Conservation (phyloP, 2,888 invertebrate species). For the Orchesella flavescens region DNA sequence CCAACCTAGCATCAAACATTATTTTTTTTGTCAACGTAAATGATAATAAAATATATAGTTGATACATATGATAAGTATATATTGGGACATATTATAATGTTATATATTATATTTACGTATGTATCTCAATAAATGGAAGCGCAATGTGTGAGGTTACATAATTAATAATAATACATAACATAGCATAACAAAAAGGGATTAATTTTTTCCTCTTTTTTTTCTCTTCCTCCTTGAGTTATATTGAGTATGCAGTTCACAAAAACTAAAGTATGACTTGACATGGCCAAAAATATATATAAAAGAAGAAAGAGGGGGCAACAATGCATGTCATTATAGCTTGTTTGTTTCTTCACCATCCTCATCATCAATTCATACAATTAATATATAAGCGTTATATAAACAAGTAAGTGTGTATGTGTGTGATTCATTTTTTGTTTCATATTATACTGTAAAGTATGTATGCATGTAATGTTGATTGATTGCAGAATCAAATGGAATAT, state of each 20-base stretch:
- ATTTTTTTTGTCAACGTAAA: constrained; percentile 53
- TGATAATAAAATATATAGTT: constrained; percentile 45
- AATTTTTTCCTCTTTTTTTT: no score
- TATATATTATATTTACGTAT: constrained; percentile 36
- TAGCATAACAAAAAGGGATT: no score
- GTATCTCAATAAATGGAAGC: constrained; percentile 63
- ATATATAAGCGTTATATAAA: constrained; percentile 59
- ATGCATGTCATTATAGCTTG: constrained; percentile 18
- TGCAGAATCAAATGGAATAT: constrained; percentile 60
- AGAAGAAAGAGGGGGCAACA: constrained; percentile 33
- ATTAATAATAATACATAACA: not conserved
- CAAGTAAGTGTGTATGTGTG: constrained; percentile 24
- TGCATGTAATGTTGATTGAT: constrained; percentile 20
- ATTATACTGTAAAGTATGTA: constrained; percentile 12
- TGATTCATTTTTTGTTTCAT: not conserved
- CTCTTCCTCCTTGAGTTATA: not conserved
- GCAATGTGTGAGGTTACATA: constrained; percentile 49
- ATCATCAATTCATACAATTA: constrained; percentile 10
- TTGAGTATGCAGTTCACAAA: constrained; percentile 41
- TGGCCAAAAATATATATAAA: constrained; percentile 43
- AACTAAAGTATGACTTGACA: not conserved
- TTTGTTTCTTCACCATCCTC: constrained; percentile 23
- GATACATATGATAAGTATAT: no score
- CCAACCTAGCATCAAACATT: not conserved
- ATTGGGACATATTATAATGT: no score